These are phyloP conservation scores for Eucidaris tribuloides DNA, from an alignment of 35 echinoderm and acorn worm genomes.

Conservation along the genomic window DNA sequence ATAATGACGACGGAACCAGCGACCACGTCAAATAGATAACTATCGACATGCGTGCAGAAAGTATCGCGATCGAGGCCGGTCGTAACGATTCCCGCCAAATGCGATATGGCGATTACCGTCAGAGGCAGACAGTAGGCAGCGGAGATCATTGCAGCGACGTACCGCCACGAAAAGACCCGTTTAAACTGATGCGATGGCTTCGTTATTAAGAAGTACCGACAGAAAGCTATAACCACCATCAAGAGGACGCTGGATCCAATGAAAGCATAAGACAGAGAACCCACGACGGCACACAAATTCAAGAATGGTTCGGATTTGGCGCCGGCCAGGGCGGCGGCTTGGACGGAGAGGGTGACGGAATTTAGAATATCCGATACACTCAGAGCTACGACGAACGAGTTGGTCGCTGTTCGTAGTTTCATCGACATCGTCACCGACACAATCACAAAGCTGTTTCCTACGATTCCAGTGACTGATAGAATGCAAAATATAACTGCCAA, in stretches of 20 bases:
- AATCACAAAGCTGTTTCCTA: constrained; percentile 37
- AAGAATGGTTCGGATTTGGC: constrained; percentile 11
- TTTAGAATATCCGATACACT: constrained; percentile 41
- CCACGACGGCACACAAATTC: background rate
- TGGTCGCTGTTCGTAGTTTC: constrained; percentile 50
- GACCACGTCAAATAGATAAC: background rate
- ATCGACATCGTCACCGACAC: constrained; percentile 21
- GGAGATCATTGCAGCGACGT: background rate
- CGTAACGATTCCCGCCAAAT: background rate
- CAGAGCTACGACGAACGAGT: constrained; percentile 48
- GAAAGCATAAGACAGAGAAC: background rate
- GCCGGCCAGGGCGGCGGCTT: constrained; percentile 49
- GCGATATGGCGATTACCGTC: background rate
- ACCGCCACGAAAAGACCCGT: background rate
- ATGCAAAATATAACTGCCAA: constrained; percentile 39
- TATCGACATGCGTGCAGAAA: background rate
- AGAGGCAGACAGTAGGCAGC: background rate
- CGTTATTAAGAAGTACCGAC: background rate
- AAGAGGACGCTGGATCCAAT: background rate
- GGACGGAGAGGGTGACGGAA: background rate
- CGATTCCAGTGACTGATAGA: constrained; percentile 13
- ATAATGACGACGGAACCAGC: background rate
- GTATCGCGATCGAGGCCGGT: background rate
- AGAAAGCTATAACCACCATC: background rate
- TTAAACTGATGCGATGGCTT: background rate